Evolutionary conservation across 2,797 vertebrate species (phyloP).

Genomic region (Notamacropus eugenii): DNA sequence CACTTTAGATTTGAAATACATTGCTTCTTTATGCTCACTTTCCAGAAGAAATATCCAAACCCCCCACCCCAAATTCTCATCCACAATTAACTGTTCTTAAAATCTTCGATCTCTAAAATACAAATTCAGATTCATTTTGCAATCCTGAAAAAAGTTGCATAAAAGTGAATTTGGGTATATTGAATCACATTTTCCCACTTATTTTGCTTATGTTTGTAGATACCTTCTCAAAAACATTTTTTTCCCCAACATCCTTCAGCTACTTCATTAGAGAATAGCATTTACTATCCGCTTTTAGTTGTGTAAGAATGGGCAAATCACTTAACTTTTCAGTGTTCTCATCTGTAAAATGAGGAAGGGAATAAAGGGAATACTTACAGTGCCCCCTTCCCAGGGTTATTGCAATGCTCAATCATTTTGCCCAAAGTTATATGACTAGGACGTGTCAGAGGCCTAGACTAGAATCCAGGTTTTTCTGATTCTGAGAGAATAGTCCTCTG

Average conservation of each 20-base stretch:
- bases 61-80: too few species aligned
- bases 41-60: not conserved
- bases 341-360: not conserved
- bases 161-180: conserved; percentile 4
- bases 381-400: not conserved
- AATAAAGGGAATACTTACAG: not conserved
- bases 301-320: not conserved
- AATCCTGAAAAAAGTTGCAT: not conserved
- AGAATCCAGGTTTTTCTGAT: too few species aligned
- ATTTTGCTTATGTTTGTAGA: not conserved
- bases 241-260: not conserved
- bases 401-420: not conserved
- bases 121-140: not conserved
- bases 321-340: not conserved
- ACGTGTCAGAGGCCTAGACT: too few species aligned
- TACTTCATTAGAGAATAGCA: not conserved
- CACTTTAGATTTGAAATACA: not conserved
- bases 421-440: too few species aligned
- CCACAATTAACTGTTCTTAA: not conserved
- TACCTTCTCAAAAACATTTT: conserved; percentile 14
- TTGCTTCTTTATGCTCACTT: not conserved
- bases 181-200: not conserved
- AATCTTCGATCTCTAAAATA: not conserved
- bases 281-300: not conserved
- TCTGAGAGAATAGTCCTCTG: too few species aligned